phyloP scores from a whole-genome alignment of 35 echinoderm and acorn worm species.

The Heliocidaris erythrogramma region DNA sequence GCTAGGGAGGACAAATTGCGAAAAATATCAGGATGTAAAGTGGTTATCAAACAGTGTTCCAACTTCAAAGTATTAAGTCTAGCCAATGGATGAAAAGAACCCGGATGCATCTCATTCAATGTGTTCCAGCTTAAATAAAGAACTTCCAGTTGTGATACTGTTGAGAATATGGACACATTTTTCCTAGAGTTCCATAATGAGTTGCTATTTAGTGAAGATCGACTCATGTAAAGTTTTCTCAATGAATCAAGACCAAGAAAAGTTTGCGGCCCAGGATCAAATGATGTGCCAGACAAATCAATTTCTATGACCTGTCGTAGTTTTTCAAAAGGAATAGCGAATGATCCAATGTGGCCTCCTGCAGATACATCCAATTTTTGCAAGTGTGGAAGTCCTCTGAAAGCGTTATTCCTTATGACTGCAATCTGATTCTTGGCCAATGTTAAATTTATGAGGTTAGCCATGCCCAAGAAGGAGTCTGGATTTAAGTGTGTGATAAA shows the following conservation, averaged over 20 bases:
- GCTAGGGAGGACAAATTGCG: background rate
- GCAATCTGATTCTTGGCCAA: background rate
- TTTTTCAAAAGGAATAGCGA: background rate
- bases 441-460: background rate
- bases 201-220: background rate
- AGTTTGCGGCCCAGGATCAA: background rate
- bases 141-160: background rate
- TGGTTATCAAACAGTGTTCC: background rate
- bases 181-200: background rate
- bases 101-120: background rate
- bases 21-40: conserved; percentile 11
- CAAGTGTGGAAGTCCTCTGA: background rate
- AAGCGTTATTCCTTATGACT: background rate
- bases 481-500: background rate
- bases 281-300: background rate
- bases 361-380: background rate
- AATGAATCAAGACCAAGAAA: background rate
- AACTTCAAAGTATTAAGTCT: background rate
- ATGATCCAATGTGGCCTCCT: background rate
- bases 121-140: background rate
- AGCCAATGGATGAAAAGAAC: background rate
- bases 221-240: background rate
- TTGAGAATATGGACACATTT: conserved; percentile 3
- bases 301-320: background rate
- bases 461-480: background rate